Percentiles rank a stretch among this genome's conserved stretches.
These are phyloP conservation scores for Aphelocoma californica DNA, from an alignment of 2,797 vertebrate species.

Conservation along the genomic window DNA sequence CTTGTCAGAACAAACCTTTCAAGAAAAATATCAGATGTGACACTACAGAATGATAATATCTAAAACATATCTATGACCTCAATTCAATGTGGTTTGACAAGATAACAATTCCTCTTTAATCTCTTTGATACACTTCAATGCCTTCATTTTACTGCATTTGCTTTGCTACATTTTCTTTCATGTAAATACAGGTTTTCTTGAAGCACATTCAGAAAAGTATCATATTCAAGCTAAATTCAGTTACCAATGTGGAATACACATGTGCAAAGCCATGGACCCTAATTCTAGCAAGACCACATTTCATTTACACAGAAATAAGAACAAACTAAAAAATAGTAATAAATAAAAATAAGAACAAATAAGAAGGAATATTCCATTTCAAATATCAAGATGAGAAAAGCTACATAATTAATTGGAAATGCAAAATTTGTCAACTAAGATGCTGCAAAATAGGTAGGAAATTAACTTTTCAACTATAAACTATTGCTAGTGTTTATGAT, in stretches of 20 bases:
- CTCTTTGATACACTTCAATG: not conserved
- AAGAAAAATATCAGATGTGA: not conserved
- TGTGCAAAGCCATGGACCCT: not conserved
- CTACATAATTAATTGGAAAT: not conserved
- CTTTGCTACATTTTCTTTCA: not conserved
- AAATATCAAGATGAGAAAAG: not conserved
- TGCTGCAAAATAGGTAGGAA: not conserved
- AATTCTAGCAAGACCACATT: not conserved
- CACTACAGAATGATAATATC: not conserved
- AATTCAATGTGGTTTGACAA: not conserved
- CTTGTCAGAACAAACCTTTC: not conserved
- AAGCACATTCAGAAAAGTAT: not conserved
- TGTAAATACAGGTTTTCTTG: not conserved
- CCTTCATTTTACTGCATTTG: not conserved
- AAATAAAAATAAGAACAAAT: not conserved
- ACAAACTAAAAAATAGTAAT: not conserved
- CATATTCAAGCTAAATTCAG: slow-evolving; percentile 4
- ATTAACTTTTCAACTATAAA: not conserved
- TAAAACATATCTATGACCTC: not conserved
- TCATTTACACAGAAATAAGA: not conserved
- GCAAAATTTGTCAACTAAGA: not conserved
- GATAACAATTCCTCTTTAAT: not conserved
- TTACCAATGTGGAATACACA: not conserved
- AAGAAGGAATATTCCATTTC: not conserved
- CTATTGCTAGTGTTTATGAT: not conserved